Percentiles rank a stretch among this genome's conserved stretches.
Evolutionary conservation across 2,888 invertebrate genomes (phyloP).

Genomic region (Amphipyra berbera): DNA sequence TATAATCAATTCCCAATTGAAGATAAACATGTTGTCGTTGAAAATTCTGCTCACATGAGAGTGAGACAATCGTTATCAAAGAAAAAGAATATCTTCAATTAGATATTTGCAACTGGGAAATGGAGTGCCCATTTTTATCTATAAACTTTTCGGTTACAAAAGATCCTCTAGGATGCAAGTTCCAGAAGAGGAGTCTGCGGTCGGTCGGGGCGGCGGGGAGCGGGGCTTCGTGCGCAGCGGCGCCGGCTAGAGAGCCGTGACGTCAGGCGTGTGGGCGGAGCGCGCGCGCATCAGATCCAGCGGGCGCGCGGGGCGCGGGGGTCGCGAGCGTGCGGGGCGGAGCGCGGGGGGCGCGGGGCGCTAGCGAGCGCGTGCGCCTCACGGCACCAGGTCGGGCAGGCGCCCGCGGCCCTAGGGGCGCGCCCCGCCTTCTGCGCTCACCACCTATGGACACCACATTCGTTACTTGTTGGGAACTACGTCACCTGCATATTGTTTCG

Average conservation of each 20-base stretch:
- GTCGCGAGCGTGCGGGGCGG: slow-evolving; percentile 50
- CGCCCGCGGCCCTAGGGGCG: slow-evolving; percentile 90
- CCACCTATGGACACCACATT: slow-evolving; percentile 73
- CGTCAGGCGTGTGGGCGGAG: slow-evolving; percentile 31
- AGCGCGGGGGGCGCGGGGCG: slow-evolving; percentile 52
- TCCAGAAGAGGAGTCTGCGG: background rate
- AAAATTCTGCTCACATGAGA: background rate
- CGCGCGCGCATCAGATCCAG: background rate
- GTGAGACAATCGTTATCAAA: background rate
- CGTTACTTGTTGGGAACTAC: background rate
- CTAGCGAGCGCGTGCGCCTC: slow-evolving; percentile 78
- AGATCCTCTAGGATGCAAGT: too few relatives aligned
- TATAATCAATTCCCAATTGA: background rate
- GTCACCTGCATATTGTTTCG: background rate
- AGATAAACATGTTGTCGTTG: background rate
- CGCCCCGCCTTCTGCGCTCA: slow-evolving; percentile 78
- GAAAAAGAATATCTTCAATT: background rate
- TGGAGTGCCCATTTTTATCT: slow-evolving; percentile 4
- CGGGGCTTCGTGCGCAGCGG: slow-evolving; percentile 45
- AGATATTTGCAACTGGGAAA: background rate
- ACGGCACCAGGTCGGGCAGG: slow-evolving; percentile 91
- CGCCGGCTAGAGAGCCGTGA: slow-evolving; percentile 49
- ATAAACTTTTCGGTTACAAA: background rate
- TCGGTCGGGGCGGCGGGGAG: slow-evolving; percentile 12
- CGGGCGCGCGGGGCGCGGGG: slow-evolving; percentile 43